Evolutionary conservation across 2,797 vertebrate species (phyloP).

Genomic region (Crocidura indochinensis): DNA sequence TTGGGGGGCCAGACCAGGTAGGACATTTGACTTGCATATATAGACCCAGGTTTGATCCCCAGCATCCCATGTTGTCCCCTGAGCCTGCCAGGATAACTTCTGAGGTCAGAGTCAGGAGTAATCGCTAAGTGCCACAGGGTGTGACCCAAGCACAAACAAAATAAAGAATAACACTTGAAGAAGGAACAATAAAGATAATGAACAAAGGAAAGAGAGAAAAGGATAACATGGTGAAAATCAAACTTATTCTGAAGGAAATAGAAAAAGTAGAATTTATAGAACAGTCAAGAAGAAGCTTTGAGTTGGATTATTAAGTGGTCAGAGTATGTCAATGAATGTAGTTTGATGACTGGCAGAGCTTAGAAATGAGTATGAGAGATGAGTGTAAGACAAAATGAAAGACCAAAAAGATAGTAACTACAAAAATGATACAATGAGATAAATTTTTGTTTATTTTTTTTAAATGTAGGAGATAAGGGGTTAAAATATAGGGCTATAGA

Average conservation of each 20-base stretch:
- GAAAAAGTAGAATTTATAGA: not conserved
- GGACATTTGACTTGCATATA: too few relatives aligned
- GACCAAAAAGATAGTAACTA: not conserved
- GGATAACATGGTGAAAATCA: not conserved
- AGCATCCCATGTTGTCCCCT: too few relatives aligned
- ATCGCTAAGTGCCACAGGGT: too few relatives aligned
- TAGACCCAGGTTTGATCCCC: too few relatives aligned
- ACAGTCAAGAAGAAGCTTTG: not conserved
- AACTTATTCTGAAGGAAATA: not conserved
- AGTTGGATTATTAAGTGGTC: not conserved
- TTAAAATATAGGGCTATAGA: not conserved
- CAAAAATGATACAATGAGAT: too few relatives aligned
- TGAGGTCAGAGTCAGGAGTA: too few relatives aligned
- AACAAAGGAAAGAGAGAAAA: not conserved
- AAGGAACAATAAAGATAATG: not conserved
- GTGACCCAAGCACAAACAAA: not conserved
- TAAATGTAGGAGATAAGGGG: not conserved
- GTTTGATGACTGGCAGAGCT: not conserved
- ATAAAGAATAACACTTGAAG: not conserved
- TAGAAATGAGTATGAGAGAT: not conserved
- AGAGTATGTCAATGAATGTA: not conserved
- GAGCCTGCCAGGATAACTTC: too few relatives aligned
- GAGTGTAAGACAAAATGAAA: not conserved
- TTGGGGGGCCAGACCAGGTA: too few relatives aligned
- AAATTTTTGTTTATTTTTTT: too few relatives aligned